Conservation (phyloP, 1,140 invertebrate species). For the Brachionus manjavacas region DNA sequence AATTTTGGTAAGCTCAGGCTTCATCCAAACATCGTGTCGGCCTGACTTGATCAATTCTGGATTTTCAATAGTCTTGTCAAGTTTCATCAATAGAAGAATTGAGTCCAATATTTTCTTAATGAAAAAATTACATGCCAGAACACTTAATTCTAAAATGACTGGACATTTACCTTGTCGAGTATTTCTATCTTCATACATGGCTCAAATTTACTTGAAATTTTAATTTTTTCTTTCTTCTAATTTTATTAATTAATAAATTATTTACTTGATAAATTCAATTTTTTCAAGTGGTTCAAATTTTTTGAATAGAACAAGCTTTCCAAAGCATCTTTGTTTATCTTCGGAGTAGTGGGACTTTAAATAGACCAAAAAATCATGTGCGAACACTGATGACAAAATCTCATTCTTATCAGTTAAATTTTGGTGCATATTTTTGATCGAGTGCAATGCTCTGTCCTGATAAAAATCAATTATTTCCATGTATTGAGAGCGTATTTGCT, state of each 20-base stretch:
- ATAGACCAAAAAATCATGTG: neutral
- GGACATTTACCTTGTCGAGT: neutral
- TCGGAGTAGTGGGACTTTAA: neutral
- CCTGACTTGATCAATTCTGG: neutral
- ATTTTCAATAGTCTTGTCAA: neutral
- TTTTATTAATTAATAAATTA: neutral
- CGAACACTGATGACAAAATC: neutral
- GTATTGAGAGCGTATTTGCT: neutral
- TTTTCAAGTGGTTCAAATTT: neutral
- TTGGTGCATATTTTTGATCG: neutral
- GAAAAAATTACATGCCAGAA: neutral
- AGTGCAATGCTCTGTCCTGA: neutral
- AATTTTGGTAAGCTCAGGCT: neutral
- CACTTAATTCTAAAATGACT: neutral
- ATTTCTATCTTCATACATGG: slow-evolving; percentile 22
- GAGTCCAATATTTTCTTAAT: neutral
- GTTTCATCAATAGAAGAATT: neutral
- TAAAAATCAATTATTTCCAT: neutral
- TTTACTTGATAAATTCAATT: slow-evolving; percentile 25
- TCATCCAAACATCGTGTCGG: neutral
- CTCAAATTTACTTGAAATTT: neutral
- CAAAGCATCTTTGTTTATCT: neutral
- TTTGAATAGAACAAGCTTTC: neutral
- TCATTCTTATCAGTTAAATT: neutral
- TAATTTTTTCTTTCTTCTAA: neutral